Base-by-base conservation (phyloP, 2,888 invertebrate species). In the Plutella xylostella region DNA sequence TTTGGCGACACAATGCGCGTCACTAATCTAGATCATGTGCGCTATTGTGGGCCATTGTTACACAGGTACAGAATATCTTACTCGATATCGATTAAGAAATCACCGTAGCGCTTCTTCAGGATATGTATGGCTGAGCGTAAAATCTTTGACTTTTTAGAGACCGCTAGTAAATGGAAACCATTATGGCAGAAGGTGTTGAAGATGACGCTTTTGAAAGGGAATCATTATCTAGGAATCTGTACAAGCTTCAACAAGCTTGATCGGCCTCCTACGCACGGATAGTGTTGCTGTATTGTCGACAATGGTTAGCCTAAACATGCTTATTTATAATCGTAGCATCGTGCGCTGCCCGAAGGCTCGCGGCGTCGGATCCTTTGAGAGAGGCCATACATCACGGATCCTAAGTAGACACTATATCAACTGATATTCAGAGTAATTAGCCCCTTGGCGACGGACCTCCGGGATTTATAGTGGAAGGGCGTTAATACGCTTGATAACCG, bases 391-490 rank as follows among this genome's bases (percentile, higher is more conserved):
- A 83, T 83, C 83, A 83, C 80, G 57, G 59, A 46, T 61, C 64
- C 73, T 82, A 83, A 82, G 83, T 83, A 83, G 82, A 82, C 82
- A 83, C 78, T 82, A 80, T 80, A 83, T 83, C 82, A 82, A 76
- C 76, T 68, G 68, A 72, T 74, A 77, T 73, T 68, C 65, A 60
- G 75, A 79, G 80, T 83, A 83, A 83, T 83, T 83, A 83, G 83
- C 72, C 83, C 82, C 54, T 59, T 80, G 75, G 83, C 80, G 82
- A 80, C 79, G 71, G 76, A 77, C 72, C 75, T 68, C 72, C 72
- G 65, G 75, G 75, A 82, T 83, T 83, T 82, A 82, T 80, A 68
- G 76, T 71, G 61, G 71, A 70, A 68, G 76, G 77, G 76, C 79
- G 78, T 76, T 79, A 82, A 82, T 80, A 65, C 70, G 68, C 53